These are phyloP conservation scores for Bilobella aurantiaca DNA, from an alignment of 1,140 invertebrate species.

Conservation along the genomic window DNA sequence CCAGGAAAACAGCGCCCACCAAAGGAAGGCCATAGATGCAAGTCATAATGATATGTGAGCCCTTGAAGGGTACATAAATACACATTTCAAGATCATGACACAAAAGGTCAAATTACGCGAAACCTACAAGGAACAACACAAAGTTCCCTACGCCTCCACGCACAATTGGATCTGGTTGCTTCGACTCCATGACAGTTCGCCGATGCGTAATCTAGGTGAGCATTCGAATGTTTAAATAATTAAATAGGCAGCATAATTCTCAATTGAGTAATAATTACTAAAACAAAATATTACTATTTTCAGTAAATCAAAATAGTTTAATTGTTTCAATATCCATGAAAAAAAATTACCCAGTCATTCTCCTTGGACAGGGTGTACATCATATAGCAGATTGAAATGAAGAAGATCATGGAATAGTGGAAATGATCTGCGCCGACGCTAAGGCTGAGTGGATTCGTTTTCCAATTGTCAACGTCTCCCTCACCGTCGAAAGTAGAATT, in stretches of 20 bases:
- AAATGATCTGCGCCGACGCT: background rate
- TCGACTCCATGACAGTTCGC: background rate
- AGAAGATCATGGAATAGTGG: background rate
- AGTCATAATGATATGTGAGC: background rate
- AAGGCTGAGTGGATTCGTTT: background rate
- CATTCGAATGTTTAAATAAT: too few relatives aligned
- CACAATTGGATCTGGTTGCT: background rate
- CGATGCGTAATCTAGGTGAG: background rate
- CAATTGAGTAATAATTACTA: too few relatives aligned
- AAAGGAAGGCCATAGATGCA: background rate
- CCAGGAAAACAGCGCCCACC: background rate
- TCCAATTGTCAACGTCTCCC: background rate
- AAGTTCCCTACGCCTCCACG: background rate
- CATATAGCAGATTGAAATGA: background rate
- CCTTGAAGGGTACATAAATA: too few relatives aligned
- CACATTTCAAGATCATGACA: too few relatives aligned
- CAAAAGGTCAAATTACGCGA: too few relatives aligned
- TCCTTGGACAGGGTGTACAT: background rate
- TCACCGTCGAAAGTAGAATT: background rate
- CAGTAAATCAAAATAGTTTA: too few relatives aligned
- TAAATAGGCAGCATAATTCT: too few relatives aligned
- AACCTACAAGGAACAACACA: background rate
- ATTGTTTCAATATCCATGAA: too few relatives aligned
- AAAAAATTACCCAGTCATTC: conserved; percentile 1
- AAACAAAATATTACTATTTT: too few relatives aligned